phyloP scores from a whole-genome alignment of 2,113 vertebrate genomes.

The Chaetodon trifascialis region DNA sequence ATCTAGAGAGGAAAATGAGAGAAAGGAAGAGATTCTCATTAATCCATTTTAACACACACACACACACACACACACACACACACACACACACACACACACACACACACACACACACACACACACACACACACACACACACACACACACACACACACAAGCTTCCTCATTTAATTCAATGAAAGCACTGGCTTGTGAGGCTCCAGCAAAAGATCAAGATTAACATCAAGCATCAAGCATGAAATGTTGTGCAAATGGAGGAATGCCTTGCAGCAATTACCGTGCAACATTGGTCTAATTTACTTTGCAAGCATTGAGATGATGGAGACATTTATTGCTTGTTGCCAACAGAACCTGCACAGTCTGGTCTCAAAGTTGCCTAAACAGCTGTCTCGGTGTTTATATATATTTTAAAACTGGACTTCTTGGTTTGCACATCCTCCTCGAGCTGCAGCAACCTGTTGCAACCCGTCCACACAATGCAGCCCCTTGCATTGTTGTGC shows the following conservation, averaged over 20 bases:
- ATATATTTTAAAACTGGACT: background rate
- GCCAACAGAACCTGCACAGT: conserved; percentile 1
- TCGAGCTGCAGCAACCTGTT: background rate
- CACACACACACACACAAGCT: background rate
- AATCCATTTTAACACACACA: background rate
- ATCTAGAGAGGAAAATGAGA: conserved; percentile 79
- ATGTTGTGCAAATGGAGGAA: conserved; percentile 3
- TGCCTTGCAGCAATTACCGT: background rate
- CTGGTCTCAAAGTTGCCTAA: background rate
- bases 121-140: too few relatives aligned
- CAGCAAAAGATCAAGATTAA: background rate
- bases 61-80: background rate
- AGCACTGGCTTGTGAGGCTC: background rate
- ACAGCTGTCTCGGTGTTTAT: background rate
- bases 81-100: too few relatives aligned
- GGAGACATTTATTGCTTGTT: background rate
- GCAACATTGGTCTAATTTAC: background rate
- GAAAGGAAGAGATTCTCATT: conserved; percentile 5
- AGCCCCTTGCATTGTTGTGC: background rate
- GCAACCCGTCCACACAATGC: background rate
- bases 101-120: too few relatives aligned
- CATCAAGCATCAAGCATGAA: background rate
- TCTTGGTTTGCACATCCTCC: background rate
- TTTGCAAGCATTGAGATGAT: conserved; percentile 2
- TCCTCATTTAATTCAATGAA: conserved; percentile 5